These are phyloP conservation scores for Chromoteleia sp. DNA, from an alignment of 2,888 invertebrate genomes.

Conservation along the genomic window DNA sequence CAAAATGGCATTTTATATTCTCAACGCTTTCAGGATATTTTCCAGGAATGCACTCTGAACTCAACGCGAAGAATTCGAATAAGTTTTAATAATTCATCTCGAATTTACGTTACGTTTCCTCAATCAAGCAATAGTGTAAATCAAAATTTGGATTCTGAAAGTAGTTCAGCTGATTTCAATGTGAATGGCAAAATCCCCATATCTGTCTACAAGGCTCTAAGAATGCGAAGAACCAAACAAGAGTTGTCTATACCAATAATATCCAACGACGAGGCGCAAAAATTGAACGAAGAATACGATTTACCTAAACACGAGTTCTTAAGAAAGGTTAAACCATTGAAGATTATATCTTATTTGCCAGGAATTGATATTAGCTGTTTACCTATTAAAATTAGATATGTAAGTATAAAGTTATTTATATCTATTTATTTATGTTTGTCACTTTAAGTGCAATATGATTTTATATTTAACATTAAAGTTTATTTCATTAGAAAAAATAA, in stretches of 20 bases:
- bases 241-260: slow-evolving; percentile 86
- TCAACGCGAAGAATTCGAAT: slow-evolving; percentile 79
- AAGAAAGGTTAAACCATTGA: not conserved
- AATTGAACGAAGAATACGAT: not conserved
- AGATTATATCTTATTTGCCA: slow-evolving; percentile 79
- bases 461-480: too few relatives aligned
- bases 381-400: slow-evolving; percentile 85
- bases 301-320: not conserved
- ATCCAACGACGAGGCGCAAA: slow-evolving; percentile 71
- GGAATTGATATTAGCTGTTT: slow-evolving; percentile 86
- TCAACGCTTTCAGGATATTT: slow-evolving; percentile 87
- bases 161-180: slow-evolving; percentile 10
- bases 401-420: slow-evolving; percentile 32
- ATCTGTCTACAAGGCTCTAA: slow-evolving; percentile 88
- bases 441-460: too few relatives aligned
- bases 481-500: too few relatives aligned
- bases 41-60: slow-evolving; percentile 82
- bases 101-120: slow-evolving; percentile 86
- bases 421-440: too few relatives aligned
- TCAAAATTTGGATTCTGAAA: not conserved
- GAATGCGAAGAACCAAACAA: slow-evolving; percentile 86
- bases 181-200: slow-evolving; percentile 79
- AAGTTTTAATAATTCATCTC: slow-evolving; percentile 86
- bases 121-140: not conserved
- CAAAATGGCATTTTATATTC: slow-evolving; percentile 91